These are phyloP conservation scores for Pseudoips prasinana DNA, from an alignment of 2,888 invertebrate species.

Conservation along the genomic window DNA sequence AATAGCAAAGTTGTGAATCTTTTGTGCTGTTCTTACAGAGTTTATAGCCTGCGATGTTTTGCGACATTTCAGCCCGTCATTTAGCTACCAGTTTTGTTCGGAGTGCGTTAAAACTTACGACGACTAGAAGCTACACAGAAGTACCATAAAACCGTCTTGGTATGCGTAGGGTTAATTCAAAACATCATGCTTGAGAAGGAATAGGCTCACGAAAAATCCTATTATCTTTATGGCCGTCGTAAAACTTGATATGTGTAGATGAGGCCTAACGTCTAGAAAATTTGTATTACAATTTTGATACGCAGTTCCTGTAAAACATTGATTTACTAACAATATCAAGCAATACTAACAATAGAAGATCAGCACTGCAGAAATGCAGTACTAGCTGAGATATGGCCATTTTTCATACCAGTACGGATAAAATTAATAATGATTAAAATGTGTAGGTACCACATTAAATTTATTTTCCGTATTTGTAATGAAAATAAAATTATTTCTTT, in stretches of 20 bases:
- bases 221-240: constrained; percentile 9
- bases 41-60: constrained; percentile 47
- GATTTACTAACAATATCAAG: too few relatives aligned
- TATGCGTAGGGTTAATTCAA: constrained; percentile 19
- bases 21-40: constrained; percentile 23
- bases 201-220: constrained; percentile 16
- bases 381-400: too few relatives aligned
- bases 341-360: too few relatives aligned
- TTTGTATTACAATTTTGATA: too few relatives aligned
- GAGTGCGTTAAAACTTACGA: constrained; percentile 48
- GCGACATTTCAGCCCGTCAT: constrained; percentile 45
- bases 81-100: constrained; percentile 50
- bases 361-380: too few relatives aligned
- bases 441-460: too few relatives aligned
- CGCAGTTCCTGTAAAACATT: too few relatives aligned
- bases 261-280: too few relatives aligned
- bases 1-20: constrained; percentile 23
- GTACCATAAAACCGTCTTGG: constrained; percentile 28
- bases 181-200: constrained; percentile 6
- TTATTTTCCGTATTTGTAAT: too few relatives aligned
- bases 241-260: constrained; percentile 3
- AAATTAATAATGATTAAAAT: too few relatives aligned
- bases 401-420: too few relatives aligned
- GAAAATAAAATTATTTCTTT: too few relatives aligned
- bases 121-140: constrained; percentile 27